Conservation (phyloP, 1,140 invertebrate species). For the Drosophila malerkotliana region DNA sequence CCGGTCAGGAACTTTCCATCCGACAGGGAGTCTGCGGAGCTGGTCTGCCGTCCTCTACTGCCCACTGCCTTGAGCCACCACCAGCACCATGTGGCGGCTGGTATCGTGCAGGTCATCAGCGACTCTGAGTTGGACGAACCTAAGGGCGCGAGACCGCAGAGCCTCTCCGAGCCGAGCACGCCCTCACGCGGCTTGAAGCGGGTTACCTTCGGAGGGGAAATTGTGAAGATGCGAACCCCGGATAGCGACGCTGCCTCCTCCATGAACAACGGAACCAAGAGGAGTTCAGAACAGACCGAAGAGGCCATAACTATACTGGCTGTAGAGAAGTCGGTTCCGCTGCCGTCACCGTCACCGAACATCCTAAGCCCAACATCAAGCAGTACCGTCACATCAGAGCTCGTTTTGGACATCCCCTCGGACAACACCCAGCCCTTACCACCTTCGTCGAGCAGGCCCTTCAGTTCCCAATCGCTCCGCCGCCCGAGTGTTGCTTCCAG, state of each 20-base stretch:
- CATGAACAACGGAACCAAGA: conserved; percentile 54
- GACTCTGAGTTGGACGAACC: conserved; percentile 86
- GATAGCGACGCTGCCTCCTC: conserved; percentile 88
- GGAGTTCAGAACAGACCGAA: conserved; percentile 8
- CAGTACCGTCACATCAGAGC: conserved; percentile 37
- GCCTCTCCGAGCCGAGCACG: conserved; percentile 46
- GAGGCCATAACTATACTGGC: not conserved
- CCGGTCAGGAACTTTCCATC: conserved; percentile 14
- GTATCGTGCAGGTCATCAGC: conserved; percentile 86
- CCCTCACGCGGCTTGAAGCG: conserved; percentile 85
- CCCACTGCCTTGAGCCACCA: conserved; percentile 48
- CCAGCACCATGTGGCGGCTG: conserved; percentile 45
- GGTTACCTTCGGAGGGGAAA: conserved; percentile 92
- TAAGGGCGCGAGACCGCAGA: conserved; percentile 16
- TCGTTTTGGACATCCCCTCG: conserved; percentile 71
- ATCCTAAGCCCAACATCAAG: not conserved
- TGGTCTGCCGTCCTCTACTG: conserved; percentile 55
- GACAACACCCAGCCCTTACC: conserved; percentile 78
- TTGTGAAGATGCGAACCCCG: conserved; percentile 92
- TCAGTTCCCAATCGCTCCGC: conserved; percentile 26
- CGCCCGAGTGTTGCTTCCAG: not conserved
- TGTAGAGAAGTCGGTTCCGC: not conserved
- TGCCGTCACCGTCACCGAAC: not conserved
- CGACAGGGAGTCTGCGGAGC: conserved; percentile 79
- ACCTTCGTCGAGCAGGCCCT: not conserved